Conservation (phyloP, 2,113 vertebrate species). For the Kryptolebias marmoratus region DNA sequence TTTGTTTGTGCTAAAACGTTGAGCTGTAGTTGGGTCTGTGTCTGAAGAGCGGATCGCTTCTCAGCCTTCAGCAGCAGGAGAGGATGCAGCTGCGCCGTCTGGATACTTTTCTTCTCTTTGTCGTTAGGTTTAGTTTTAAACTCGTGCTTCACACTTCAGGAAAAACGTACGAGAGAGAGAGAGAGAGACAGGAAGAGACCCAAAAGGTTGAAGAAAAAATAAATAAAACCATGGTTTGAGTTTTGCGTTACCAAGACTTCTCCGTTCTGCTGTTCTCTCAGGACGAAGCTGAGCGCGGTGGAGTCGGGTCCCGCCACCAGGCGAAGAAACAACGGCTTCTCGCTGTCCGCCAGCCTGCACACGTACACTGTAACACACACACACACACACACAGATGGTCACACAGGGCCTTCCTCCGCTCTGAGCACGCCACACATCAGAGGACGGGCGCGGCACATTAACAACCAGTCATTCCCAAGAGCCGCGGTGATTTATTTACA, state of each 20-base stretch:
- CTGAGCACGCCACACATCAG: slow-evolving; percentile 22
- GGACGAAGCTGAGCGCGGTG: slow-evolving; percentile 91
- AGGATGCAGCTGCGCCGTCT: no score
- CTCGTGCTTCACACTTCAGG: no score
- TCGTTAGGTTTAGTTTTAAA: no score
- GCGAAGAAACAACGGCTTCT: slow-evolving; percentile 92
- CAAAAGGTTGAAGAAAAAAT: neutral
- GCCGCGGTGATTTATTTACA: neutral
- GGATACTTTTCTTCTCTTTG: no score
- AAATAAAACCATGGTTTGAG: neutral
- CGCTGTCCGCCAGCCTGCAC: slow-evolving; percentile 91
- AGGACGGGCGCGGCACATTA: slow-evolving; percentile 29
- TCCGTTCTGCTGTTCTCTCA: slow-evolving; percentile 92
- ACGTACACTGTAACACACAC: slow-evolving; percentile 84
- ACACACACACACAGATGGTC: slow-evolving; percentile 11
- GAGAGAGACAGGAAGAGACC: no score
- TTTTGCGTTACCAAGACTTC: slow-evolving; percentile 87
- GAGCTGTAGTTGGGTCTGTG: no score
- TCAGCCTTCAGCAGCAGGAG: no score
- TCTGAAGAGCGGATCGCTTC: no score
- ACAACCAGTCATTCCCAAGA: slow-evolving; percentile 29
- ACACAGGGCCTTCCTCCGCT: slow-evolving; percentile 3
- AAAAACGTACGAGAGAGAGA: no score
- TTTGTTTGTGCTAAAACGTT: no score
- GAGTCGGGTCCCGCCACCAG: slow-evolving; percentile 89